Evolutionary conservation across 1,140 invertebrate genomes (phyloP), one percentile per base, ranked within the genome.

Genomic region (Trachelipus rathkii): DNA sequence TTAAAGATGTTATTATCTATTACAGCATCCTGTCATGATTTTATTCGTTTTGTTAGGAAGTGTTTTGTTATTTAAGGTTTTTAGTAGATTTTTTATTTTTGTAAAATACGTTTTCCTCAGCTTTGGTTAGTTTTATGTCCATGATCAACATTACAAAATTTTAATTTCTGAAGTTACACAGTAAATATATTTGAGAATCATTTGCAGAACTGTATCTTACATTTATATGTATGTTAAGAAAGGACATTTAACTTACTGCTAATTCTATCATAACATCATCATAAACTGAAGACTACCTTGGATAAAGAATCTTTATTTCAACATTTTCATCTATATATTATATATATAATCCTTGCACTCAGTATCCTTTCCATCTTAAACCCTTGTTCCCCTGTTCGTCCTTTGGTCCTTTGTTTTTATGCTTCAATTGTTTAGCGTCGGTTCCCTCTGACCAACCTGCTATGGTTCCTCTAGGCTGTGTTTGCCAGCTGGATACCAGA

Each of bases 401-500:
- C 75, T n/a, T n/a, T 67, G 23, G n/a, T 44, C 75, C 46, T 73
- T 44, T 71, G 44, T 53, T 72, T 77, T 72, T 44, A 44, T 77
- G 60, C 33, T 43, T 71, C 76, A 46, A 66, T 74, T 70, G 71
- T 75, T 76, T 75, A 77, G 69, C 74, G 75, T 74, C 70, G 77
- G 76, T 78, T 74, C 74, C 74, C 79, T 80, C 79, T 82, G 82
- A 78, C 79, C 76, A 77, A 77, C 75, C 76, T 80, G 77, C 74
- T 80, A 77, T 81, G 81, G 76, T 79, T 75, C 78, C 77, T 76
- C 81, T 93, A 95, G 93, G 93, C 93, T 89, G 93, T 97, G 90
- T 97, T 98, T 92, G 95, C 95, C 89, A 97, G 94, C 90, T 97
- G 94, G 93, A 96, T 98, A 88, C 96, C 96, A 87, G 96, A 98